Conservation (phyloP, 2,888 invertebrate genomes). For the Tipula vernalis region DNA sequence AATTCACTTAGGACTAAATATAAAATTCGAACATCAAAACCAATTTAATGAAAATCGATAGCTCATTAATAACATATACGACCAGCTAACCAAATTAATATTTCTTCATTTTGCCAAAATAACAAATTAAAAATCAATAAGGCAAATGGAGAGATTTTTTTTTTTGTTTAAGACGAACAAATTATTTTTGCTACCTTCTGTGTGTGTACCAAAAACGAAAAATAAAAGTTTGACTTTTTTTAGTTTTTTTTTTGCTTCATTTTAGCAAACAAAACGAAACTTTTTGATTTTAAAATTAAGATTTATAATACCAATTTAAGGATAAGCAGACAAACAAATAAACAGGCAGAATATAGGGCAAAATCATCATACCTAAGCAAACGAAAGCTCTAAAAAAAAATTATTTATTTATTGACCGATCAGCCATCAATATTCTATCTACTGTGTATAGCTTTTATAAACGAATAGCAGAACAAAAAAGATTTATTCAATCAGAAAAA, state of each 20-base stretch:
- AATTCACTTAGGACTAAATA: not conserved
- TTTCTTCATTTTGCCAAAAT: not conserved
- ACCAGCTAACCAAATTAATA: not conserved
- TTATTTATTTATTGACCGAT: not conserved
- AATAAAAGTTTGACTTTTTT: not conserved
- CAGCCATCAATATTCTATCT: not conserved
- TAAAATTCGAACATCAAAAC: not conserved
- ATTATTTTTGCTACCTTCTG: not conserved
- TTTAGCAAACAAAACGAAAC: not conserved
- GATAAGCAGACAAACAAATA: not conserved
- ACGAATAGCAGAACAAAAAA: not conserved
- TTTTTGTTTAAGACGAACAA: not conserved
- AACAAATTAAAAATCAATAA: not conserved
- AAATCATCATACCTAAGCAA: not conserved
- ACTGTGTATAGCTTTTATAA: not conserved
- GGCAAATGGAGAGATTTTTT: not conserved
- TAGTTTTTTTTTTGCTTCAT: not conserved
- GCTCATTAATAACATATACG: not conserved
- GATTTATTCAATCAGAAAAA: not conserved
- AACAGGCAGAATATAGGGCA: not conserved
- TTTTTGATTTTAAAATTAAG: slow-evolving; percentile 4
- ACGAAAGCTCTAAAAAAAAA: not conserved
- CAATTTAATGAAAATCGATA: not conserved
- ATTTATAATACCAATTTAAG: not conserved
- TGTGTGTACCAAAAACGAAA: no score